Base-by-base conservation (phyloP, 2,888 invertebrate species). In the Drosophila neotestacea region DNA sequence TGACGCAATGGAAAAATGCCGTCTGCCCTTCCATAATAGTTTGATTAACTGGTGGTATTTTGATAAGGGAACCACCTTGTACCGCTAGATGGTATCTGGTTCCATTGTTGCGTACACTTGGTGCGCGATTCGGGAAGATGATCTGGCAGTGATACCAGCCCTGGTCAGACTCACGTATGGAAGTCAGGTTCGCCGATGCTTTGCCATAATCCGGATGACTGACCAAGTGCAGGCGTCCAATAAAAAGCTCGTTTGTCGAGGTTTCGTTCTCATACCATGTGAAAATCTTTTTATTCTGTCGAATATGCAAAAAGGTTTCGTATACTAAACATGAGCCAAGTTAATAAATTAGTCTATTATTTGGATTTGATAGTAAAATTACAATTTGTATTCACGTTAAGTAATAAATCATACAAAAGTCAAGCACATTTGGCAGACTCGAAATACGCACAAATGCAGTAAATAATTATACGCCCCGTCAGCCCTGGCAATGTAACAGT, bases 131-230 rank as follows among this genome's bases (percentile, higher is more conserved):
- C 70, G 98, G 96, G 92, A 97, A 98, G 89, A 96, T 94, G 74
- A 98, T 95, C 91, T 95, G 95, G 93, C 98, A 98, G 93, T 97
- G 96, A 93, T 97, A 98, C 95, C 97, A 96, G 79, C 98, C 98
- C 89, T 96, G 95, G 93, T 98, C 98, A 55, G 96, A 95, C 93
- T 97, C 97, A 74, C 96, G 94, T 84, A 98, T 97, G 79, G 96
- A 95, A 63, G 96, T 97, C 77, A 98, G 94, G 93, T 98, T 97
- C 84, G 97, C 95, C 79, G 94, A 94, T 22, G 95, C 95, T 68
- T 94, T 93, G 70, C 95, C 95, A 54, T 94, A 94, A 13, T 93
- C 92, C 44, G 91, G 90, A 70, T 93, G 93, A 64, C 93, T 94
- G 55, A 96, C 93, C 59, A 96, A 93, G 73, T 94, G 94, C 81